Evolutionary conservation across 23 tunicate species (phyloP).

Genomic region (Ciona savignyi): DNA sequence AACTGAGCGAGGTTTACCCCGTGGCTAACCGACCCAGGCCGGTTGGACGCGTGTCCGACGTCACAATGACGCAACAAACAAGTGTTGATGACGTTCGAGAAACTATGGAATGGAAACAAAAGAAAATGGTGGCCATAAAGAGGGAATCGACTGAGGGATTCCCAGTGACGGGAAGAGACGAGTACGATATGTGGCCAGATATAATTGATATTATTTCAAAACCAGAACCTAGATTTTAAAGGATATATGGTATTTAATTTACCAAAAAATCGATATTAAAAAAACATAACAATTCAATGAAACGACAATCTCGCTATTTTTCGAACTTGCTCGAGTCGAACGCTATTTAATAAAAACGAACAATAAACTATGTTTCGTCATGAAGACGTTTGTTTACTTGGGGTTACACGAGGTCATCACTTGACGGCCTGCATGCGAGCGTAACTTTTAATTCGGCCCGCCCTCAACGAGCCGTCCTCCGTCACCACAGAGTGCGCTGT

Average conservation of each 20-base stretch:
- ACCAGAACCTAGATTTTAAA: no score
- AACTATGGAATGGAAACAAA: not conserved
- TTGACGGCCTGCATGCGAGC: slow-evolving; percentile 66
- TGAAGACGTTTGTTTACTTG: not conserved
- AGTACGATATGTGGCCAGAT: not conserved
- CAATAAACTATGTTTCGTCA: not conserved
- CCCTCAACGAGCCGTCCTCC: slow-evolving; percentile 15
- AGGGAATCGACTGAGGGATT: not conserved
- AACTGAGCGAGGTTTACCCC: not conserved
- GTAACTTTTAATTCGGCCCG: slow-evolving; percentile 28
- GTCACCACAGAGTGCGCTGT: slow-evolving; percentile 23
- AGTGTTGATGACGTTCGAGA: not conserved
- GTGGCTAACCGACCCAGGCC: not conserved
- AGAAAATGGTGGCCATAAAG: not conserved
- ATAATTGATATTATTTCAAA: not conserved
- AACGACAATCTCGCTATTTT: no score
- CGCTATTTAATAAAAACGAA: no score
- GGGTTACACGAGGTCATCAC: no score
- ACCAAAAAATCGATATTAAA: no score
- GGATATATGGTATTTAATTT: no score
- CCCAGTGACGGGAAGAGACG: not conserved
- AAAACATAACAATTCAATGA: no score
- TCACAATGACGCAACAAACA: not conserved
- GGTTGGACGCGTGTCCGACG: not conserved
- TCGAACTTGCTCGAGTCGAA: no score